phyloP scores from a whole-genome alignment of 2,888 invertebrate genomes.

The Sarcophaga variegata region DNA sequence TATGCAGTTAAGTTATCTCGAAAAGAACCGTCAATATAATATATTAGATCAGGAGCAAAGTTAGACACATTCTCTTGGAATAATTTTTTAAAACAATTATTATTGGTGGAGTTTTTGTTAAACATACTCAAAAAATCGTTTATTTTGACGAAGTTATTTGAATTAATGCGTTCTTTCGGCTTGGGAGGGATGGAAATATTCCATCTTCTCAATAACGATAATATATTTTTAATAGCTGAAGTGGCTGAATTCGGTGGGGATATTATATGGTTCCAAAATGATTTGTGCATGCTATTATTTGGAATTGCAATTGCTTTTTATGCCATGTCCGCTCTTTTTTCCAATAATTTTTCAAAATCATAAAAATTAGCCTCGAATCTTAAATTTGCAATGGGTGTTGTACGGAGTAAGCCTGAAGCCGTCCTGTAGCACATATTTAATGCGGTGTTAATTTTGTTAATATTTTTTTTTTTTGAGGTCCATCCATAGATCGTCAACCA shows the following conservation, averaged over 20 bases:
- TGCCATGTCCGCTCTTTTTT: constrained; percentile 3
- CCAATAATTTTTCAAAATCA: background rate
- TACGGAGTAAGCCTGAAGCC: constrained; percentile 4
- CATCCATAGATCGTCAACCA: too few species aligned
- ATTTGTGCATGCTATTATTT: background rate
- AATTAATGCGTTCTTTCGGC: background rate
- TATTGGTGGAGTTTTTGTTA: constrained; percentile 2
- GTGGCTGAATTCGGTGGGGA: background rate
- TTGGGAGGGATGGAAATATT: background rate
- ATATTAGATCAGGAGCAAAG: background rate
- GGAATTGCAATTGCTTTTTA: constrained; percentile 12
- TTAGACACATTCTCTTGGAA: background rate
- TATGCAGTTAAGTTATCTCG: too few species aligned
- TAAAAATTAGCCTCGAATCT: background rate
- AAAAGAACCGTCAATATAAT: background rate
- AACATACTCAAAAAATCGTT: background rate
- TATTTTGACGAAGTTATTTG: background rate
- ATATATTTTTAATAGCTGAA: background rate
- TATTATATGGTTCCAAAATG: constrained; percentile 3
- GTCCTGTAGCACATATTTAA: background rate
- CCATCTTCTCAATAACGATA: background rate
- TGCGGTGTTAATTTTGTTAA: background rate
- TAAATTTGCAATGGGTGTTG: background rate
- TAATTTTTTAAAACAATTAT: background rate
- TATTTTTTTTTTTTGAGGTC: too few species aligned